These are phyloP conservation scores for Bufo gargarizans DNA, from an alignment of 2,113 vertebrate species.

Conservation along the genomic window DNA sequence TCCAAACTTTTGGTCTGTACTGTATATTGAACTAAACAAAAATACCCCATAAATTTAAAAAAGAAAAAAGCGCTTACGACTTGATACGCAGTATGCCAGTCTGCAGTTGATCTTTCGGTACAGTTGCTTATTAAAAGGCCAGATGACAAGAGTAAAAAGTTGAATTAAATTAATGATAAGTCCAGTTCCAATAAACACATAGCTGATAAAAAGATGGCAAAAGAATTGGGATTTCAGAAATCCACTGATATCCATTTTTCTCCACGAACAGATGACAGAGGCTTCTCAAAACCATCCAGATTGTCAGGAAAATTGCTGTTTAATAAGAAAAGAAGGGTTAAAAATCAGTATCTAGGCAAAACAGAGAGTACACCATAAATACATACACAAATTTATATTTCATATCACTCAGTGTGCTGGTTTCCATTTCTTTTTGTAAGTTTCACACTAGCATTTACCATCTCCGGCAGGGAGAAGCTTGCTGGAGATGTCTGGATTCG, in stretches of 20 bases:
- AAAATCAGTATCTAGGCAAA: not conserved
- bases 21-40: not conserved
- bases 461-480: too few relatives aligned
- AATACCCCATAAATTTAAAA: not conserved
- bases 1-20: too few relatives aligned
- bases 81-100: conserved; percentile 87
- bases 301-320: conserved; percentile 54
- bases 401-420: too few relatives aligned
- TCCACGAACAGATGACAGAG: conserved; percentile 11
- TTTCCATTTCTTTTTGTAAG: too few relatives aligned
- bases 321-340: not conserved
- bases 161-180: conserved; percentile 90
- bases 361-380: not conserved
- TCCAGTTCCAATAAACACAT: conserved; percentile 91
- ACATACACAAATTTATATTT: not conserved
- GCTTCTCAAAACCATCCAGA: conserved; percentile 43
- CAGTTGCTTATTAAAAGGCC: conserved; percentile 88
- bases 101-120: conserved; percentile 90
- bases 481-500: too few relatives aligned
- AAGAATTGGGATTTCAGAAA: conserved; percentile 91
- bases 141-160: conserved; percentile 84
- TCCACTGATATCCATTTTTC: conserved; percentile 82
- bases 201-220: conserved; percentile 89
- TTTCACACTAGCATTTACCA: too few relatives aligned
- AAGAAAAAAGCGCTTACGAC: conserved; percentile 79